A percentile compares a stretch with the other conserved stretches of the same genome.
These are phyloP conservation scores for Lithophane socia DNA, from an alignment of 2,888 invertebrate species.

Conservation along the genomic window DNA sequence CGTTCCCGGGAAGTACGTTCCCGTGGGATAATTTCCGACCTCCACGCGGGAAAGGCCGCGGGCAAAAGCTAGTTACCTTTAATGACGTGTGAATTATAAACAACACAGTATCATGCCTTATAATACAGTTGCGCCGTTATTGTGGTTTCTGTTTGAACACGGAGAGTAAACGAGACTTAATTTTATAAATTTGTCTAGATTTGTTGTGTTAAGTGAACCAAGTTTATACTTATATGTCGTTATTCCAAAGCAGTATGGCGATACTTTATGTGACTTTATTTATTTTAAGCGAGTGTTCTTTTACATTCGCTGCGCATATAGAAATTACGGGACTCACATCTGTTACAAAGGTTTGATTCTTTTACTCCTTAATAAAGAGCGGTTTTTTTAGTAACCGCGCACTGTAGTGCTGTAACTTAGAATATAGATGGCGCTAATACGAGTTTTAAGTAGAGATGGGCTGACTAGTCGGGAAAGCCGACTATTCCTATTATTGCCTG, in stretches of 20 bases:
- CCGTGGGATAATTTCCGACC: no score
- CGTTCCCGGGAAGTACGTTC: no score
- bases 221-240: not conserved
- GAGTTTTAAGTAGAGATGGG: no score
- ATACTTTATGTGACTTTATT: constrained; percentile 19
- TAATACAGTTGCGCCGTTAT: not conserved
- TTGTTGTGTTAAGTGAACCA: not conserved
- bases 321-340: not conserved
- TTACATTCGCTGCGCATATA: constrained; percentile 10
- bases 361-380: not conserved
- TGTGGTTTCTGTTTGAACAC: constrained; percentile 1
- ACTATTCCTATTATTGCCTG: no score
- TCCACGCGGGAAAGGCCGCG: no score
- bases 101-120: not conserved
- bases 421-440: no score
- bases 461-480: no score
- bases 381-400: no score
- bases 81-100: not conserved
- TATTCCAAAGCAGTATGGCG: not conserved
- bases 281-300: constrained; percentile 13
- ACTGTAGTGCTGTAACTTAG: no score
- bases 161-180: not conserved
- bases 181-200: not conserved
- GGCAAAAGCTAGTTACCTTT: no score
- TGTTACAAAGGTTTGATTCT: constrained; percentile 14